A percentile compares a stretch with the other conserved stretches of the same genome.
Evolutionary conservation across 2,113 vertebrate genomes (phyloP).

Genomic region (Leucosticte australis): DNA sequence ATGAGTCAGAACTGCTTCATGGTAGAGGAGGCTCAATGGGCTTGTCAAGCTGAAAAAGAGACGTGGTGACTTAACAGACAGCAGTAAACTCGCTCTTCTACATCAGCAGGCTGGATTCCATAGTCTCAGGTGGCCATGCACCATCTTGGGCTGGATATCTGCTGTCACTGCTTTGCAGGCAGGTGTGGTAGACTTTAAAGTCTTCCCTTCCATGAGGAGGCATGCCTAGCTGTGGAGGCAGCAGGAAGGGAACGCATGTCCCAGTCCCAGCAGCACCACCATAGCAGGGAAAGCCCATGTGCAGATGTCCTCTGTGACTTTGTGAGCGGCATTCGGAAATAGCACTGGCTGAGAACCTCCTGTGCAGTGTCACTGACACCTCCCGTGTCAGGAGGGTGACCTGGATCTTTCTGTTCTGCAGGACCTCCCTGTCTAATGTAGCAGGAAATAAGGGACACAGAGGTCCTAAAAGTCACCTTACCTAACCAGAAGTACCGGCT

Average conservation of each 20-base stretch:
- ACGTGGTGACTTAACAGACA: not conserved
- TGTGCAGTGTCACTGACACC: not conserved
- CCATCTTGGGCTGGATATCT: not conserved
- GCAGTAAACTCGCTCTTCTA: not conserved
- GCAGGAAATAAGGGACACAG: not conserved
- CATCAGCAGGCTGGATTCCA: accelerated
- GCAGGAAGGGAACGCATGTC: accelerated
- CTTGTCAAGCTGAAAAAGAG: not conserved
- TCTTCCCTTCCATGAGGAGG: not conserved
- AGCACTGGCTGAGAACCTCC: not conserved
- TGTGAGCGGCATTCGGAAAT: not conserved
- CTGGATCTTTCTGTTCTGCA: constrained; percentile 10
- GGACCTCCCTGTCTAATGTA: not conserved
- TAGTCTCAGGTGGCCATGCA: accelerated
- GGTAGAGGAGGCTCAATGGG: not conserved
- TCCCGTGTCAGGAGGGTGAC: not conserved
- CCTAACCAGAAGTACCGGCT: not conserved
- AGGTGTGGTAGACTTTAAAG: not conserved
- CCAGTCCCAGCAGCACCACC: not conserved
- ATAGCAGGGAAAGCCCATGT: not conserved
- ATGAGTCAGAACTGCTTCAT: not conserved
- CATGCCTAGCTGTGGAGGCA: not conserved
- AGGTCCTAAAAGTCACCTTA: not conserved
- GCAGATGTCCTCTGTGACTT: constrained; percentile 31
- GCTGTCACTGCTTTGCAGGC: not conserved